Evolutionary conservation across 2,113 vertebrate species (phyloP), one percentile per base, ranked within the genome.

Genomic region (Phainopepla nitens): DNA sequence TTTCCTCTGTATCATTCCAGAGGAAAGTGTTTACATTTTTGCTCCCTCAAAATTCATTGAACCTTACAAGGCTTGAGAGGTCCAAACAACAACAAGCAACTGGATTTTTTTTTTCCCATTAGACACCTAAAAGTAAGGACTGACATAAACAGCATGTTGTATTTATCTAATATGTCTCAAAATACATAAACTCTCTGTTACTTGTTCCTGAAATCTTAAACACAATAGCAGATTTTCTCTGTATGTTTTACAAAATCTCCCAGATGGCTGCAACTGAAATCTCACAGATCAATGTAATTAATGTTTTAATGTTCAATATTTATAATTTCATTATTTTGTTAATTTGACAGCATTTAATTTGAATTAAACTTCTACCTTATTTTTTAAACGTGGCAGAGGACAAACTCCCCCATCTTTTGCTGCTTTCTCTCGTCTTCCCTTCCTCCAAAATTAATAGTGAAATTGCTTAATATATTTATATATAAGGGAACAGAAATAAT

Each of bases 341-440:
- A 16, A 51, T 51, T 81, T 89, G 44, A 36, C 6, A 70, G 1
- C 27, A 87, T 62, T 89, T 89, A 5, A 42, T 72, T 87, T 45
- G 8, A 88, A 56, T 35, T 60, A 69, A 85, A n/a, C 1, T 6
- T 41, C 8, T 57, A 19, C 12, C 61, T 65, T n/a, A 39, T 28
- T 72, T 92, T 60, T 78, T 75, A 60, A 83, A 54, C 3, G 33
- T 41, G 16, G 27, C 9, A 27, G n/a, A 62, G 7, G 10, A 58
- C 2, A 31, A 81, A 27, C 6, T 6, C 3, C 10, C 10, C 54
- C 11, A 47, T 8, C 6, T 73, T 81, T 69, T 84, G 1, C 9
- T 3, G 0, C 4, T 54, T 90, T 3, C 0, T 53, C 8, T 49
- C 10, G 39, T 87, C 5, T 51, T 61, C 10, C 1, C 3, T 72